Conservation (phyloP, 2,113 vertebrate species). For the Mustelus asterias region DNA sequence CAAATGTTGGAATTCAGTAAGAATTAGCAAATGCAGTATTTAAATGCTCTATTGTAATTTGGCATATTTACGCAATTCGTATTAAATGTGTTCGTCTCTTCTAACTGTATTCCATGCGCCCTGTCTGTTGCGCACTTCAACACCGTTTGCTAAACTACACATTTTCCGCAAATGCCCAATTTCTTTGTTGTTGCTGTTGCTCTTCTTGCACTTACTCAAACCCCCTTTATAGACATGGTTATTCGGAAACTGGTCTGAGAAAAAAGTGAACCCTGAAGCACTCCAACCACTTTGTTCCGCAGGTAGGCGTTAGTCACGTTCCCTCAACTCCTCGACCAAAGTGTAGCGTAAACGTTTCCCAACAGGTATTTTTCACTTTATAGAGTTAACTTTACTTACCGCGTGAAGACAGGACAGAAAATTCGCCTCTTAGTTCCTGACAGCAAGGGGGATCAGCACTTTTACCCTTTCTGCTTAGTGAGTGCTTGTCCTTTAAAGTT, state of each 20-base stretch:
- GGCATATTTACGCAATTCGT: neutral
- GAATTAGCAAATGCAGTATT: neutral
- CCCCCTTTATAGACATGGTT: neutral
- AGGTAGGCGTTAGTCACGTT: constrained; percentile 36
- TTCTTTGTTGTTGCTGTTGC: neutral
- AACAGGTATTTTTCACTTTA: constrained; percentile 50
- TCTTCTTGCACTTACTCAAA: neutral
- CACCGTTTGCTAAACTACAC: neutral
- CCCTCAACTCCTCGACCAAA: constrained; percentile 18
- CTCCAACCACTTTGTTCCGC: constrained; percentile 23
- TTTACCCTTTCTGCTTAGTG: constrained; percentile 66
- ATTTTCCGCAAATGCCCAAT: neutral
- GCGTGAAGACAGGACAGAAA: constrained; percentile 40
- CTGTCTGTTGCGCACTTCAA: neutral
- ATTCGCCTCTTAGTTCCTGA: constrained; percentile 65
- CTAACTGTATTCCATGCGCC: neutral
- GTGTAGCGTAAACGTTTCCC: constrained; percentile 39
- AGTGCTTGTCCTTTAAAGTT: constrained; percentile 79
- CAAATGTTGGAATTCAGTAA: neutral
- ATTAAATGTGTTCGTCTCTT: neutral
- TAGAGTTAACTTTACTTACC: constrained; percentile 74
- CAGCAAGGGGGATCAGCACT: constrained; percentile 71
- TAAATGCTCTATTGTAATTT: neutral
- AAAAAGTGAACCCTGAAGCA: constrained; percentile 16
- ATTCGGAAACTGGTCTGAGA: neutral